These are phyloP conservation scores for Myoxocephalus aenaeus DNA, from an alignment of 2,797 vertebrate genomes.

Conservation along the genomic window DNA sequence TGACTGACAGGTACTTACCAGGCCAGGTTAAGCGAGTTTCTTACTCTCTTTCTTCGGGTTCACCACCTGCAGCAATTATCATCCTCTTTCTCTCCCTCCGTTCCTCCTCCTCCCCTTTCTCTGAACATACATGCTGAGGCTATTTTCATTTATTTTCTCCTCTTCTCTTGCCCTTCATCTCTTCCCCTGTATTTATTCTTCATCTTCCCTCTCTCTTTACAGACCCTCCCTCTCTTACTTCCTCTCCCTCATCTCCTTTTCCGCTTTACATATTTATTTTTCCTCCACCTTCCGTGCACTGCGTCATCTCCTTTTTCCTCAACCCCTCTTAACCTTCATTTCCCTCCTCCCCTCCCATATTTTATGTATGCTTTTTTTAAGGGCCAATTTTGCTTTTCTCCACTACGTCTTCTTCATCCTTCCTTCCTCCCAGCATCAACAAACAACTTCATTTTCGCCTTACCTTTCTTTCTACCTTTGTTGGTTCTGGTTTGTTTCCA, in stretches of 20 bases:
- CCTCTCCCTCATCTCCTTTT: background rate
- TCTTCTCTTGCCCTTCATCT: slow-evolving; percentile 17
- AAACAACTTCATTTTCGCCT: slow-evolving; percentile 23
- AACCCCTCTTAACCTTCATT: slow-evolving; percentile 1
- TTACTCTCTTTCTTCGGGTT: slow-evolving; percentile 10
- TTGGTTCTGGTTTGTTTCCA: background rate
- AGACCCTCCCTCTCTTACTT: slow-evolving; percentile 1
- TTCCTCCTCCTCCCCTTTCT: background rate
- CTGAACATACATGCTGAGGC: slow-evolving; percentile 23
- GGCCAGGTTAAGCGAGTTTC: slow-evolving; percentile 34
- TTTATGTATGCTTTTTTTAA: background rate
- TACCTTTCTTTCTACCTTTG: slow-evolving; percentile 10
- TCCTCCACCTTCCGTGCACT: background rate
- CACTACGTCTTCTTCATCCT: background rate
- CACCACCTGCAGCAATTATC: slow-evolving; percentile 28
- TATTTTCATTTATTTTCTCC: slow-evolving; percentile 23
- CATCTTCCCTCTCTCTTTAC: background rate
- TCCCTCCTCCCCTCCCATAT: background rate
- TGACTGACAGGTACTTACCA: slow-evolving; percentile 30
- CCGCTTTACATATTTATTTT: background rate
- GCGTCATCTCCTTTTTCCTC: background rate
- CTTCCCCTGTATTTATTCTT: slow-evolving; percentile 11
- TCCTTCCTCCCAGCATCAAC: slow-evolving; percentile 1
- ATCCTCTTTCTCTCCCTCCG: background rate
- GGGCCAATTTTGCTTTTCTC: background rate